Conservation (phyloP, 2,113 vertebrate genomes). For the Mustelus asterias region DNA sequence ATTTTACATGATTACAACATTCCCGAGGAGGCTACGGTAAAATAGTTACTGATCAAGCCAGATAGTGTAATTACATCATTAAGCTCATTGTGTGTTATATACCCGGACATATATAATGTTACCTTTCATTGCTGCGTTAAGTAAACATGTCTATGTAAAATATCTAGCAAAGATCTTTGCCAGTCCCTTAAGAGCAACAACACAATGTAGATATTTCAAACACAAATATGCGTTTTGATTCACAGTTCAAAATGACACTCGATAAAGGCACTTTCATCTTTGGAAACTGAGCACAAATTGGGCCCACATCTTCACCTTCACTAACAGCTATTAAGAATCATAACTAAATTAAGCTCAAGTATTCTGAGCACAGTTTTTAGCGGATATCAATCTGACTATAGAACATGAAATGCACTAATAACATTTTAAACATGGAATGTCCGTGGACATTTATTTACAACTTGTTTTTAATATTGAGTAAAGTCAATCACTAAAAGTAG, state of each 20-base stretch:
- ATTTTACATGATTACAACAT: neutral
- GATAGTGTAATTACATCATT: conserved; percentile 6
- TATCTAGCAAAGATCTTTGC: neutral
- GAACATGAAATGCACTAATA: neutral
- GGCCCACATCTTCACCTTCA: neutral
- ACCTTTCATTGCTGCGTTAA: neutral
- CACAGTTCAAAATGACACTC: neutral
- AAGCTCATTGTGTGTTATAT: neutral
- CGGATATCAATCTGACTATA: neutral
- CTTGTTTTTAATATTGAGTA: neutral
- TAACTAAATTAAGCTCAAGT: neutral
- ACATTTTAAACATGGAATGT: neutral
- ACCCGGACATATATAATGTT: neutral
- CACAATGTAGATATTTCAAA: neutral
- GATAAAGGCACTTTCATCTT: neutral
- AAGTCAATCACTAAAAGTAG: neutral
- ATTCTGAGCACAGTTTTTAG: neutral
- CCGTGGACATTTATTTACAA: neutral
- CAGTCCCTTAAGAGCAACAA: neutral
- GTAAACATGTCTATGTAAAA: neutral
- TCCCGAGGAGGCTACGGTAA: neutral
- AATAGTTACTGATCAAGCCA: neutral
- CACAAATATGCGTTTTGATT: neutral
- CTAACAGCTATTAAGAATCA: neutral
- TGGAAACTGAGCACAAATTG: neutral